phyloP scores from a whole-genome alignment of 2,797 vertebrate species.

The Paedocypris micromegethes region DNA sequence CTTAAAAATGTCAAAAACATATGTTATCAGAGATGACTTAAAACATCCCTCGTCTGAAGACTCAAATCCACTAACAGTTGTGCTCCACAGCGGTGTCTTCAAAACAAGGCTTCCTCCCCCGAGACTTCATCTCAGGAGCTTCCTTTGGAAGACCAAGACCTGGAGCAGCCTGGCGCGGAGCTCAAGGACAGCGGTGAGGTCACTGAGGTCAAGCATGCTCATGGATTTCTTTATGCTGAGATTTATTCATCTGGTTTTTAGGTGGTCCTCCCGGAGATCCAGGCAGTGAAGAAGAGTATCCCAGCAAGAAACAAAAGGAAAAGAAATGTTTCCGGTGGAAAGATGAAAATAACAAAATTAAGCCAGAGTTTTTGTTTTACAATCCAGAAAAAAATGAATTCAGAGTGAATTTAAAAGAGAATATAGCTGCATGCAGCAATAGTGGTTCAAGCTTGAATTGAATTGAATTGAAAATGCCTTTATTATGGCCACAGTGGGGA shows the following conservation, averaged over 20 bases:
- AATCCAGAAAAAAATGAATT: too few species aligned
- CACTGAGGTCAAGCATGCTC: not conserved
- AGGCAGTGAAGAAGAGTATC: constrained; percentile 67
- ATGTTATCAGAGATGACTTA: too few species aligned
- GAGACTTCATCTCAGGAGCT: constrained; percentile 62
- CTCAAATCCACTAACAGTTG: not conserved
- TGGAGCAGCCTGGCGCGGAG: constrained; percentile 83
- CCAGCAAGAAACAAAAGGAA: constrained; percentile 87
- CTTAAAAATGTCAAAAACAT: too few species aligned
- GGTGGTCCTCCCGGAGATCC: constrained; percentile 75
- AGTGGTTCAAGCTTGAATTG: too few species aligned
- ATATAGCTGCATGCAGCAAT: too few species aligned
- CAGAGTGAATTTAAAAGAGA: too few species aligned
- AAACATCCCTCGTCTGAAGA: not conserved
- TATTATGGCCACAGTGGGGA: too few species aligned
- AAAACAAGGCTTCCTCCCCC: constrained; percentile 78
- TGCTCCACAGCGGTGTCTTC: constrained; percentile 70
- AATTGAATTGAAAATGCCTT: too few species aligned
- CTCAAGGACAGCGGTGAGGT: constrained; percentile 73
- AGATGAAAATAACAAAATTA: constrained; percentile 71
- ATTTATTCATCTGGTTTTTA: constrained; percentile 23
- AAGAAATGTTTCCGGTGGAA: constrained; percentile 88
- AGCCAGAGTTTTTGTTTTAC: too few species aligned
- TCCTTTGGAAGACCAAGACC: constrained; percentile 73
- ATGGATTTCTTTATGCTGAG: not conserved